These are phyloP conservation scores for Eciton burchellii DNA, from an alignment of 1,140 invertebrate genomes.

Conservation along the genomic window DNA sequence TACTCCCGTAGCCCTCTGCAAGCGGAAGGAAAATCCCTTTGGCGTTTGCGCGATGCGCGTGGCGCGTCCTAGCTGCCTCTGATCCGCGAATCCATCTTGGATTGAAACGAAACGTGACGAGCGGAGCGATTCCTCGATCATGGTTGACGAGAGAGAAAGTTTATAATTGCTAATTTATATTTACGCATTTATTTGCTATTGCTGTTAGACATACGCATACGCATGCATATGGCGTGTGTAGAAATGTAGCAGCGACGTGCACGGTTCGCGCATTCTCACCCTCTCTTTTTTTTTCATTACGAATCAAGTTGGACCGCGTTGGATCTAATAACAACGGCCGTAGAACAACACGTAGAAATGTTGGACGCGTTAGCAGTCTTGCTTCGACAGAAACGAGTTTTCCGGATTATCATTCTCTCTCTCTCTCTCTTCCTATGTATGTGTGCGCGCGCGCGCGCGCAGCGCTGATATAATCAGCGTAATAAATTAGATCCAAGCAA, in stretches of 20 bases:
- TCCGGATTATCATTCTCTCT: slow-evolving; percentile 51
- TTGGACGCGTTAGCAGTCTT: slow-evolving; percentile 23
- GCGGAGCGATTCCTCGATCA: slow-evolving; percentile 34
- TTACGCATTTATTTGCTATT: too few species aligned
- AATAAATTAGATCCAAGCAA: slow-evolving; percentile 59
- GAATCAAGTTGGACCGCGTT: slow-evolving; percentile 38
- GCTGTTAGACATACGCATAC: too few species aligned
- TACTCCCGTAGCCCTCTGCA: not conserved
- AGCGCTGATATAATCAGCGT: slow-evolving; percentile 61
- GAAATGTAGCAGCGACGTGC: too few species aligned
- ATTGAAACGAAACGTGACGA: slow-evolving; percentile 14
- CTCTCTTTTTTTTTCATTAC: not conserved
- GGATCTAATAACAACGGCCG: slow-evolving; percentile 18
- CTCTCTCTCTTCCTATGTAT: too few species aligned
- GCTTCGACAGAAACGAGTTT: slow-evolving; percentile 51
- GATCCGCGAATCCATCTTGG: slow-evolving; percentile 10
- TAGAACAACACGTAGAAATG: slow-evolving; percentile 36
- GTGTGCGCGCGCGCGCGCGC: slow-evolving; percentile 26
- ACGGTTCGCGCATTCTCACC: too few species aligned
- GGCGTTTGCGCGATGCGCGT: slow-evolving; percentile 40
- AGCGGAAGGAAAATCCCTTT: slow-evolving; percentile 27
- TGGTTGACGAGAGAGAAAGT: not conserved
- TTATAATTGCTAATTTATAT: too few species aligned
- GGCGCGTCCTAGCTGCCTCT: slow-evolving; percentile 47
- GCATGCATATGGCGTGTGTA: too few species aligned